Evolutionary conservation across 2,888 invertebrate species (phyloP), one percentile per base, ranked within the genome.

Genomic region (Crocallis elinguaria): DNA sequence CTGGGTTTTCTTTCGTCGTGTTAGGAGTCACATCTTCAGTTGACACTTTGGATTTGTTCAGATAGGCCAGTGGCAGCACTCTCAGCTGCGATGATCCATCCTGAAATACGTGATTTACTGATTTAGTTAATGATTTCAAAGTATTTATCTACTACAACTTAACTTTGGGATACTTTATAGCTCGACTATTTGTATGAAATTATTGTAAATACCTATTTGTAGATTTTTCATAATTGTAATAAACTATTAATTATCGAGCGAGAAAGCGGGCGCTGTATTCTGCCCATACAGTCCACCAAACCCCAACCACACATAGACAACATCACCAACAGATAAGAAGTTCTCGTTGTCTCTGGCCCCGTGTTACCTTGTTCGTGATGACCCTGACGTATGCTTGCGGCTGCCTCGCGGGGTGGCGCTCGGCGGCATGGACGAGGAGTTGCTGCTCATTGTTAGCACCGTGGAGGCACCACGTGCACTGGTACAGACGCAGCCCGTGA

Each of bases 401-500:
- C 37, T 86, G 85, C 37, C 74, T 74, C 1, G 77, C 51, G 0
- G 93, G 92, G 52, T 94, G 94, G 4, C 70, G 35, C 2, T 64
- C 32, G 0, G 89, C 79, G 0, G 84, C n/a, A n/a, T n/a, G n/a
- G n/a, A n/a, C n/a, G 42, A 92, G 59, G 49, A 92, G 63, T 1
- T 79, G 82, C 0, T 48, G 19, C 57, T 92, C 85, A n/a, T 68
- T 77, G 56, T 85, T 84, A 0, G 82, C 82, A 0, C 91, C 91
- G 46, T 69, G 70, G 0, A 84, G 71, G 52, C 92, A 92, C 79
- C 86, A 88, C 0, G 84, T 75, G 61, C 92, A 92, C 67, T 84
- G 90, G 54, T 88, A 90, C 43, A 87, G 57, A 54, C 76, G 84
- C n/a, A 92, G 53, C 0, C 78, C 82, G 58, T 93, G 93, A 0